Conservation (phyloP, 1,140 invertebrate species). For the Drosophila santomea region DNA sequence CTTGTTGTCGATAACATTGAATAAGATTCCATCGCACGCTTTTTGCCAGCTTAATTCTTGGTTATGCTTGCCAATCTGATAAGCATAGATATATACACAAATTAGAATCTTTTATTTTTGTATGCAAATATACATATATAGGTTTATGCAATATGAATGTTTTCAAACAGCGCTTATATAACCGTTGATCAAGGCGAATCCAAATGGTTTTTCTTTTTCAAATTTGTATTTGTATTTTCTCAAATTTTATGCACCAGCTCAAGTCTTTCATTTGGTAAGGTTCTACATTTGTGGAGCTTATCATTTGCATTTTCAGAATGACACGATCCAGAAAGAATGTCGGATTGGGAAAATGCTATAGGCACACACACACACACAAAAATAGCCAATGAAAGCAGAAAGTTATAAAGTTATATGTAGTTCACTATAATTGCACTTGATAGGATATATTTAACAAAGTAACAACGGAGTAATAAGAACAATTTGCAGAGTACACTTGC, state of each 20-base stretch:
- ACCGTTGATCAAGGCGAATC: constrained; percentile 19
- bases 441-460: constrained; percentile 38
- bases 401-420: constrained; percentile 46
- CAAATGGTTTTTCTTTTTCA: constrained; percentile 37
- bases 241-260: constrained; percentile 33
- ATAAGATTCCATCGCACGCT: constrained; percentile 58
- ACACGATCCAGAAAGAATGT: constrained; percentile 3
- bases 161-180: constrained; percentile 18
- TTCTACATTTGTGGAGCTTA: constrained; percentile 28
- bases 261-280: constrained; percentile 75
- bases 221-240: constrained; percentile 8
- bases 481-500: constrained; percentile 41
- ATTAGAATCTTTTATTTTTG: constrained; percentile 39
- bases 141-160: constrained; percentile 27
- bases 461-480: constrained; percentile 5
- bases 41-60: constrained; percentile 45
- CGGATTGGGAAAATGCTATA: constrained; percentile 8
- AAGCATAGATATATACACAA: constrained; percentile 49
- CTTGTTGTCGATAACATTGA: constrained; percentile 63
- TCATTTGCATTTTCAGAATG: constrained; percentile 4
- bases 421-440: constrained; percentile 80
- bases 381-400: constrained; percentile 71
- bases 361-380: constrained; percentile 1
- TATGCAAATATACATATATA: constrained; percentile 65
- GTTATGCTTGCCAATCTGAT: constrained; percentile 53